Conservation (phyloP, 2,113 vertebrate genomes). For the Felis catus region DNA sequence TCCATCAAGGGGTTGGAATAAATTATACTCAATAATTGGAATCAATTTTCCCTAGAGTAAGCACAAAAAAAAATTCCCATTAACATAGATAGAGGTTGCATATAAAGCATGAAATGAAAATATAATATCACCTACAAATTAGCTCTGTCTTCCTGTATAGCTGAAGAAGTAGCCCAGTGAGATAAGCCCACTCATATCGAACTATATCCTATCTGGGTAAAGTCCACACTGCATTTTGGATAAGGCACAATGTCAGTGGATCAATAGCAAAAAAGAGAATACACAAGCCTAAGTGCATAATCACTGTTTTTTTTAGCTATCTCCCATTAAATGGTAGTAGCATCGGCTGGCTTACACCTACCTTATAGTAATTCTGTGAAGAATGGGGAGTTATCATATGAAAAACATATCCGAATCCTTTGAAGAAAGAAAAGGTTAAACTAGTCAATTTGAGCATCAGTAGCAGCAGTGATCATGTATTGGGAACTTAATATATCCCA, state of each 20-base stretch:
- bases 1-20: slow-evolving; percentile 82
- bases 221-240: slow-evolving; percentile 36
- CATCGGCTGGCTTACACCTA: background rate
- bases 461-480: background rate
- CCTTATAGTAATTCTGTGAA: background rate
- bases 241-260: slow-evolving; percentile 17
- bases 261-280: slow-evolving; percentile 33
- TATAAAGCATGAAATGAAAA: slow-evolving; percentile 71
- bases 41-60: slow-evolving; percentile 80
- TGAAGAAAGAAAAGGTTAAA: slow-evolving; percentile 31
- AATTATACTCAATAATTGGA: slow-evolving; percentile 83
- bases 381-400: background rate
- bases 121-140: slow-evolving; percentile 75
- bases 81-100: slow-evolving; percentile 76
- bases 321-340: background rate
- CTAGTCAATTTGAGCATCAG: background rate
- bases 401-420: slow-evolving; percentile 20
- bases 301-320: background rate
- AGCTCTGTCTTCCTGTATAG: slow-evolving; percentile 56
- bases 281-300: background rate
- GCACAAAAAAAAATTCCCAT: slow-evolving; percentile 78
- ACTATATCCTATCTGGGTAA: slow-evolving; percentile 30
- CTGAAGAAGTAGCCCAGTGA: background rate
- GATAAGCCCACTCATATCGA: slow-evolving; percentile 50
- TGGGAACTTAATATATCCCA: background rate